phyloP scores from a whole-genome alignment of 2,113 vertebrate genomes.

The Podilymbus podiceps region DNA sequence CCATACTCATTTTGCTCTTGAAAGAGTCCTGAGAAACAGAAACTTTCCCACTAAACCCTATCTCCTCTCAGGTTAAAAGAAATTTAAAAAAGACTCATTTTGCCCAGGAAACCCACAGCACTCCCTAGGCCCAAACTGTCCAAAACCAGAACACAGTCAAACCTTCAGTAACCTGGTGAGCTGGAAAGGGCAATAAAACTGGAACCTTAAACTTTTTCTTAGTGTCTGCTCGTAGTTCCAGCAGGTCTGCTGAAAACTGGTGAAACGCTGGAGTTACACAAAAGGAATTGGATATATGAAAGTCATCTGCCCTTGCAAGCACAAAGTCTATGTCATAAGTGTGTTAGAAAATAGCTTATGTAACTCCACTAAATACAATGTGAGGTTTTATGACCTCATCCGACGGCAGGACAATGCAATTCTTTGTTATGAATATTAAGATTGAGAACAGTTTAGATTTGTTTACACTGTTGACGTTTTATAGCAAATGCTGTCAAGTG shows the following conservation, averaged over 20 bases:
- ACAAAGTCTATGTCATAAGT: background rate
- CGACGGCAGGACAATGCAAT: background rate
- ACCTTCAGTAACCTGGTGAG: background rate
- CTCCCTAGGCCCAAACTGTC: too few relatives aligned
- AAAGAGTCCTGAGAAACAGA: background rate
- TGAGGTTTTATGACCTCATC: background rate
- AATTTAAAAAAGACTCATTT: background rate
- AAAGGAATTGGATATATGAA: background rate
- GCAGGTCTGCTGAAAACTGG: background rate
- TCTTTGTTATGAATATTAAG: conserved; percentile 8
- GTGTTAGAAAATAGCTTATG: background rate
- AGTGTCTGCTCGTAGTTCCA: background rate
- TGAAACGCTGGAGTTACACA: background rate
- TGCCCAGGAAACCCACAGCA: background rate
- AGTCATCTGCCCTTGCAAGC: background rate
- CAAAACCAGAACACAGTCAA: background rate
- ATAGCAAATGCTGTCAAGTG: background rate
- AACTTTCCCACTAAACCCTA: background rate
- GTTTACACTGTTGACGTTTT: conserved; percentile 1
- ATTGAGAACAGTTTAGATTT: background rate
- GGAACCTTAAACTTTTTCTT: background rate
- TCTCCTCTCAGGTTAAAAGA: background rate
- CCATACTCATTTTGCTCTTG: background rate
- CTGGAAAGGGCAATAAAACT: too few relatives aligned
- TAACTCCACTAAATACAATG: background rate